Percentiles rank a stretch among this genome's conserved stretches.
phyloP scores from a whole-genome alignment of 2,797 vertebrate genomes.

The Taeniopygia guttata region DNA sequence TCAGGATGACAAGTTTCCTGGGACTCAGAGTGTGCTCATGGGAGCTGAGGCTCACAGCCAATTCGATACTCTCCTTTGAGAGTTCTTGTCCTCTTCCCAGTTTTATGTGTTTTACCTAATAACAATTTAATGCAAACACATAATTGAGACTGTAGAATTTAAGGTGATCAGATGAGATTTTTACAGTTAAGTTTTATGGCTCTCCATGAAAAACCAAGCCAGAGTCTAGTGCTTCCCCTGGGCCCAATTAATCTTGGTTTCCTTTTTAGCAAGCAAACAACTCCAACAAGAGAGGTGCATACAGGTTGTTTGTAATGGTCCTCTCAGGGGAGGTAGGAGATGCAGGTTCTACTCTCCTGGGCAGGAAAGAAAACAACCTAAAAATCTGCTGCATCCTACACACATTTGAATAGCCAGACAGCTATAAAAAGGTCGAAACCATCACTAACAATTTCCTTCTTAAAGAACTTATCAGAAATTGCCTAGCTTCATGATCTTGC shows the following conservation, averaged over 20 bases:
- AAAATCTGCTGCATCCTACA: background rate
- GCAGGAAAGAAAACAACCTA: background rate
- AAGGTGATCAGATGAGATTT: background rate
- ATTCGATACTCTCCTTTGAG: background rate
- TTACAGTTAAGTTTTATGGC: background rate
- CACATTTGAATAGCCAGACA: background rate
- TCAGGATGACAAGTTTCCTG: background rate
- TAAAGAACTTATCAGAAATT: background rate
- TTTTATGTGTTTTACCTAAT: background rate
- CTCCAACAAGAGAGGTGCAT: background rate
- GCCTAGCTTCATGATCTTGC: background rate
- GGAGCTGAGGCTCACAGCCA: background rate
- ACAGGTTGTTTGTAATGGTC: background rate
- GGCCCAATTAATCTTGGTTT: constrained; percentile 15
- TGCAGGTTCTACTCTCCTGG: background rate
- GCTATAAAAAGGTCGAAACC: background rate
- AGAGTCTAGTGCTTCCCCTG: background rate
- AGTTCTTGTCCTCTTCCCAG: background rate
- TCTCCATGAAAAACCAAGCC: background rate
- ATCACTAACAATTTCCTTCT: background rate
- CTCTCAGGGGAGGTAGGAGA: background rate
- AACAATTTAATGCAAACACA: background rate
- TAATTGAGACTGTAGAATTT: background rate
- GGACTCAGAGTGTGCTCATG: rapidly evolving
- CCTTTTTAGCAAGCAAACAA: background rate